Base-by-base conservation (phyloP, 1,140 invertebrate genomes). In the Holotrichia oblita region DNA sequence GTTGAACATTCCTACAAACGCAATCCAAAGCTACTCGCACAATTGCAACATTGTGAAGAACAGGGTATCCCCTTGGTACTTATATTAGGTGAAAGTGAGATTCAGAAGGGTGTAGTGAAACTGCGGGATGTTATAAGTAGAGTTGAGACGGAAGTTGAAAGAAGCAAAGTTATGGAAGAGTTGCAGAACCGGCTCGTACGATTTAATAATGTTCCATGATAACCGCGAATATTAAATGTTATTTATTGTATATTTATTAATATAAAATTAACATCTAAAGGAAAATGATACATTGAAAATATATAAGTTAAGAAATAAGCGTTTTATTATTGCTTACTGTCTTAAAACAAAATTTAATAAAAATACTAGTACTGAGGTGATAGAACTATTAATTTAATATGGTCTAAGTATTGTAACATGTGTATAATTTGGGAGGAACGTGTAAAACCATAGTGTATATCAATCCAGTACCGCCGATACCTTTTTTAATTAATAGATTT, bases 41-140 rank as follows among this genome's bases (percentile, higher is more conserved):
- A 99, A 85, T 89, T 99, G 48, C 98, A 99, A 85, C 93, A 98
- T 86, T 99, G 98, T 87, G 99, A 99, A 88, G 95, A 96, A 73
- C 91, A 92, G 79, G 92, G 92, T 12, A 99, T 99, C 82, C 98
- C 98, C 0, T 88, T 97, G 42, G 97, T 93, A 0, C 88, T 99
- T 2, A 93, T 99, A 14, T 89, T 99, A 9, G 99, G 98, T 0
- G 95, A 99, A 84, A 92, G 93, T 12, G 99, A 99, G 89, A 83
- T 99, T 10, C 90, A 96, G 80, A 92, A 92, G 61, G 95, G 95
- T 0, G 88, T 96, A 77, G 94, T 98, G 0, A 97, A 97, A 85
- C 85, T 98, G 9, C 89, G 96, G 79, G 90, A 94, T 79, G 92
- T 97, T 0, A 85, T 84, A 1, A 92, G 93, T 0, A 90, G 97